Evolutionary conservation across 2,888 invertebrate genomes (phyloP), one percentile per base, ranked within the genome.

Genomic region (Agriotes lineatus): DNA sequence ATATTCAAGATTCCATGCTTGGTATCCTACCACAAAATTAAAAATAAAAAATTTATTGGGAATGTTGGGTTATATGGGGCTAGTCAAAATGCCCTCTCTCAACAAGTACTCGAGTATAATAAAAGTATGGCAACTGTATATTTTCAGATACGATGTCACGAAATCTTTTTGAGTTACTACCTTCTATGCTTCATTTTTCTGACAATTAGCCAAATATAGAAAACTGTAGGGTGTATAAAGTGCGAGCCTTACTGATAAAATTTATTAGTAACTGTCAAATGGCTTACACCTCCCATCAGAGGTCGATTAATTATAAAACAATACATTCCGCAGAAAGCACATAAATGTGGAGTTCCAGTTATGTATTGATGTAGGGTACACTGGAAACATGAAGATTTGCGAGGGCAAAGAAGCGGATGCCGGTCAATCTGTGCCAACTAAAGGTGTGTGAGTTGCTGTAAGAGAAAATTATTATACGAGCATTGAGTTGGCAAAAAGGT

Each of bases 31-130:
- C 14, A 25, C 48, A 25, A 48, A 19, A 20, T 39, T 65, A 33
- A 72, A 74, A 66, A 72, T 76, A 6, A 73, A 54, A 19, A 54
- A 54, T 37, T 72, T 75, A 45, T 70, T 75, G 35, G 75, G 70
- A 6, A 59, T 74, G 10, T 37, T 72, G n/a, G 54, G 75, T 39
- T 76, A 67, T 50, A 75, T 76, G n/a, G n/a, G n/a, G n/a, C n/a
- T n/a, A n/a, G n/a, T n/a, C n/a, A n/a, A n/a, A n/a, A n/a, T n/a
- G n/a, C 72, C 70, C 39, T 59, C 30, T 22, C 14, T 75, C 14
- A 18, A 19, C 9, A 50, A 63, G 45, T 75, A 76, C 67, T 76
- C 75, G 74, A 70, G 69, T 37, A 66, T 22, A 48, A 72, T 19
- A n/a, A 30, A 33, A 57, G 22, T 73, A 69, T 58, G 19, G 37